Conservation (phyloP, 1,140 invertebrate species). For the Sarcophaga peregrina region DNA sequence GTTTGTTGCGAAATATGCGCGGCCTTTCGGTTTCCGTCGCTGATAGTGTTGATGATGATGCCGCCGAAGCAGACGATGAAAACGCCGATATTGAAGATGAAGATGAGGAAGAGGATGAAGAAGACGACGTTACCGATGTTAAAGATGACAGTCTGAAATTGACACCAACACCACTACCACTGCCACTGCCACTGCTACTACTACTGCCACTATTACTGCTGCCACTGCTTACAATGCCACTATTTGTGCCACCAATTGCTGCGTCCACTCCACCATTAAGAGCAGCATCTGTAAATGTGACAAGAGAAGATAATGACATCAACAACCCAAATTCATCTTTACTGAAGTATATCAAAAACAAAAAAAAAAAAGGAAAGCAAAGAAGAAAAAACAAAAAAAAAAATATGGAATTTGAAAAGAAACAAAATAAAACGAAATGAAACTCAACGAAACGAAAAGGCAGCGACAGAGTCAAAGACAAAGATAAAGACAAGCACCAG, state of each 20-base stretch:
- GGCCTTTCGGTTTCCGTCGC: slow-evolving; percentile 72
- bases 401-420: background rate
- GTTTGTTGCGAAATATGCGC: slow-evolving; percentile 70
- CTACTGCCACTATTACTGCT: background rate
- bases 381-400: background rate
- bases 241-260: background rate
- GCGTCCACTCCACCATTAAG: slow-evolving; percentile 10
- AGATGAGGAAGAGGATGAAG: background rate
- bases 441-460: background rate
- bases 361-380: background rate
- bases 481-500: background rate
- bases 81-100: background rate
- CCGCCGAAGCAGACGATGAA: background rate
- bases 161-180: slow-evolving; percentile 12
- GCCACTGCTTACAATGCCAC: background rate
- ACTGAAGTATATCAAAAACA: slow-evolving; percentile 8
- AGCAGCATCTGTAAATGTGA: slow-evolving; percentile 32
- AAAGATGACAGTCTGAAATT: slow-evolving; percentile 21
- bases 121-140: background rate
- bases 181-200: background rate
- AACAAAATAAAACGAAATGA: background rate
- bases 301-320: slow-evolving; percentile 26
- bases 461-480: background rate
- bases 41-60: slow-evolving; percentile 61
- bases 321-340: slow-evolving; percentile 19